Base-by-base conservation (phyloP, 1,140 invertebrate species). In the Trachymyrmex septentrionalis region DNA sequence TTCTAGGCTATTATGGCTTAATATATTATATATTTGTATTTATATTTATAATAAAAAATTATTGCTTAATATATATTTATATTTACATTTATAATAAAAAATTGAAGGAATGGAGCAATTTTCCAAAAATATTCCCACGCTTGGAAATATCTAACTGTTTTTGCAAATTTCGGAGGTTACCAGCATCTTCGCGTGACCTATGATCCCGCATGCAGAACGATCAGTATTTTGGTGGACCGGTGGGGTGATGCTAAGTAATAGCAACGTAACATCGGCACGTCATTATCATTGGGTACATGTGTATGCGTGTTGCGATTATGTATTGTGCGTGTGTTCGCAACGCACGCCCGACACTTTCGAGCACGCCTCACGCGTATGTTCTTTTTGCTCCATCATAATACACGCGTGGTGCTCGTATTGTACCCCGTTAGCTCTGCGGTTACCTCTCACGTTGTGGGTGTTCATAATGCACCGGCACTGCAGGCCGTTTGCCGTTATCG, bases 241-340 rank as follows among this genome's bases (percentile, higher is more conserved):
- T 53, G 80, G 63, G 87, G 53, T 76, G 75, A 73, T 76, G 78
- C 85, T 90, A 90, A 90, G 87, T 90, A 90, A 90, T 90, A 88
- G 87, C 88, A 80, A 80, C 63, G 87, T 86, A 88, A 88, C 87
- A 86, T 86, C 72, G 84, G 69, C 78, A 78, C 86, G 71, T 90
- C 84, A 88, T 88, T 77, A 88, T 90, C 88, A 61, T 76, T 55
- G 64, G 53, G 7, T 48, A 34, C 14, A n/a, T 63, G 69, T 55
- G 14, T 14, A 27, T 7, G 19, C n/a, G 21, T 50, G 30, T 27
- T 19, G 34, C 14, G 77, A 69, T 24, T 55, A 55, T 48, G 6
- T 19, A 7, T 2, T 27, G 53, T 30, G 19, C 19, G 72, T 44
- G 64, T 71, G 59, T 57, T 53, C n/a, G 72, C 71, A 61, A 55